Conservation (phyloP, 2,797 vertebrate genomes). For the Miichthys miiuy region DNA sequence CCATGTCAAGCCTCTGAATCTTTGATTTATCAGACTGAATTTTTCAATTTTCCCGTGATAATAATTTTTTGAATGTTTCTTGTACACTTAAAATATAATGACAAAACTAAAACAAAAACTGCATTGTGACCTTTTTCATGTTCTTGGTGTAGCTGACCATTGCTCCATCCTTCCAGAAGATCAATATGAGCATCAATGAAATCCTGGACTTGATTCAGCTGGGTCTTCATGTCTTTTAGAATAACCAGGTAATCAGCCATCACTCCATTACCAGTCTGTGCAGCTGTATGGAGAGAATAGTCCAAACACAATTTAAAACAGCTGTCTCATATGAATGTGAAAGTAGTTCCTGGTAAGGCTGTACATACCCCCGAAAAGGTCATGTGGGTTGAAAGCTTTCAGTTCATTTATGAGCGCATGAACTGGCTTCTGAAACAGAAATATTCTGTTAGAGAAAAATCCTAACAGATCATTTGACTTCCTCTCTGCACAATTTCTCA, state of each 20-base stretch:
- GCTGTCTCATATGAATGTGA: not conserved
- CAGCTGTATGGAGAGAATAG: slow-evolving; percentile 34
- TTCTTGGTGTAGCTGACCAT: not conserved
- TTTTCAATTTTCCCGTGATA: too few species aligned
- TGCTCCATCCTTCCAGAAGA: slow-evolving; percentile 32
- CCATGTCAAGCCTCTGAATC: not conserved
- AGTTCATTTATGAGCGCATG: not conserved
- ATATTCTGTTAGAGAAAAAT: not conserved
- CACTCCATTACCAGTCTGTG: not conserved
- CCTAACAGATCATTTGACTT: not conserved
- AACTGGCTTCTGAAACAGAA: slow-evolving; percentile 32
- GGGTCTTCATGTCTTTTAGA: slow-evolving; percentile 46
- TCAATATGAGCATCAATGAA: slow-evolving; percentile 40
- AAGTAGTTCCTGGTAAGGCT: not conserved
- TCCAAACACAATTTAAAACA: not conserved
- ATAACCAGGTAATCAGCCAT: slow-evolving; percentile 32
- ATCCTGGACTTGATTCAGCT: not conserved
- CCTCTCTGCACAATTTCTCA: not conserved
- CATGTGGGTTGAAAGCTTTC: not conserved
- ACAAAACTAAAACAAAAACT: not conserved
- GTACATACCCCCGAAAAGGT: slow-evolving; percentile 12
- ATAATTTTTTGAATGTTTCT: not conserved
- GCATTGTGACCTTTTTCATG: slow-evolving; percentile 10
- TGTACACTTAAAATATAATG: not conserved
- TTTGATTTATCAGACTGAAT: too few species aligned